Percentiles rank a stretch among this genome's conserved stretches.
Conservation (phyloP, 2,797 vertebrate genomes). For the Tauraco hartlaubi region DNA sequence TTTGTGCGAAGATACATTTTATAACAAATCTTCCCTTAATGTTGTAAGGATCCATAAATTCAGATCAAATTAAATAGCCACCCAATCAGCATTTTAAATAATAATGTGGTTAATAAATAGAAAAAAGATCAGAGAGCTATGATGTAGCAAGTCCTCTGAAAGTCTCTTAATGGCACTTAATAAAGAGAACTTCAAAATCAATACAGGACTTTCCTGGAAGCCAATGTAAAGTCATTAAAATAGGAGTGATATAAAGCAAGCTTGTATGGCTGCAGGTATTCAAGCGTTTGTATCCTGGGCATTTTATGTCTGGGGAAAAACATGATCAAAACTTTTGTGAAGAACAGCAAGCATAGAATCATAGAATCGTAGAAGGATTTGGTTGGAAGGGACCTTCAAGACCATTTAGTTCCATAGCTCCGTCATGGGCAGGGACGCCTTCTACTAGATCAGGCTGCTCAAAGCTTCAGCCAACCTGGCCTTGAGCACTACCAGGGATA, state of each 20-base stretch:
- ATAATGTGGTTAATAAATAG: not conserved
- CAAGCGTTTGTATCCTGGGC: not conserved
- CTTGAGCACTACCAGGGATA: no score
- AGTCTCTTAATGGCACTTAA: slow-evolving; percentile 30
- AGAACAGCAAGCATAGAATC: not conserved
- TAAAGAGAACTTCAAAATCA: slow-evolving; percentile 41
- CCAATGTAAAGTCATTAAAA: not conserved
- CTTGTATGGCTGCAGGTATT: not conserved
- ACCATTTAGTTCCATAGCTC: no score
- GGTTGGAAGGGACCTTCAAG: no score
- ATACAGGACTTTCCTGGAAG: slow-evolving; percentile 19
- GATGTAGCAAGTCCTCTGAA: slow-evolving; percentile 1
- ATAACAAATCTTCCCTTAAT: not conserved
- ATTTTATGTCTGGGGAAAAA: not conserved
- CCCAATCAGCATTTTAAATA: slow-evolving; percentile 13
- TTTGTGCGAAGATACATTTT: not conserved
- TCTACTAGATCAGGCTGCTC: no score
- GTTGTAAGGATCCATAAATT: not conserved
- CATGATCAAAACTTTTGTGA: not conserved
- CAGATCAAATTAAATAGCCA: not conserved
- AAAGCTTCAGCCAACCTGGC: no score
- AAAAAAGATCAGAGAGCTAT: not conserved
- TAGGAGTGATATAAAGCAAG: not conserved
- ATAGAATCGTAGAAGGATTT: no score
- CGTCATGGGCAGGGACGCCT: no score